Evolutionary conservation across 2,113 vertebrate species (phyloP).

Genomic region (Perca schrenkii): DNA sequence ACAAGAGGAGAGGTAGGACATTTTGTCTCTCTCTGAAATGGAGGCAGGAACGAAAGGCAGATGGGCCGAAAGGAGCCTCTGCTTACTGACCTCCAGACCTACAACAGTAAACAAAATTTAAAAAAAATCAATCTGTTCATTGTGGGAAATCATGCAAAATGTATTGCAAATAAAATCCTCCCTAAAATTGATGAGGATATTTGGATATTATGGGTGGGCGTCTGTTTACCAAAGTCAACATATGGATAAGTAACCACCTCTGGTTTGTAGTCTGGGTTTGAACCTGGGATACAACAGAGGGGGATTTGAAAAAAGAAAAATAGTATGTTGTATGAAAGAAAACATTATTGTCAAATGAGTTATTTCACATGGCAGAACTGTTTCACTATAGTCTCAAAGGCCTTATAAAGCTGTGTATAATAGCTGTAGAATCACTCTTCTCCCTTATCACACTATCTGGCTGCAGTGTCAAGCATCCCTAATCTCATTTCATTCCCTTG

Average conservation of each 20-base stretch:
- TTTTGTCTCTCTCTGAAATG: constrained; percentile 89
- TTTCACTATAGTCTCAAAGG: neutral
- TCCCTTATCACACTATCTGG: constrained; percentile 30
- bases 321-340: neutral
- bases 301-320: neutral
- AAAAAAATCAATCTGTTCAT: neutral
- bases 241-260: constrained; percentile 92
- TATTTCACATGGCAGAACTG: neutral
- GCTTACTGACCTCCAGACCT: constrained; percentile 92
- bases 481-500: constrained; percentile 57
- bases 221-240: constrained; percentile 90
- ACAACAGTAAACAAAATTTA: constrained; percentile 27
- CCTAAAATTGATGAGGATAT: neutral
- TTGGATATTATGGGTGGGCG: neutral
- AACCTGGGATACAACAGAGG: constrained; percentile 62
- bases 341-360: neutral
- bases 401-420: neutral
- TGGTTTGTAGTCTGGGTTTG: constrained; percentile 83
- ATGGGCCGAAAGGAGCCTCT: constrained; percentile 90
- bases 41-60: constrained; percentile 90
- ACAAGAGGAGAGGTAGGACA: constrained; percentile 92
- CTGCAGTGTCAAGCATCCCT: constrained; percentile 25
- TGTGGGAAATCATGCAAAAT: neutral
- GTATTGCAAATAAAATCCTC: neutral
- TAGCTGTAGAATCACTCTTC: constrained; percentile 12